Conservation (phyloP, 2,113 vertebrate species). For the Indicator indicator region DNA sequence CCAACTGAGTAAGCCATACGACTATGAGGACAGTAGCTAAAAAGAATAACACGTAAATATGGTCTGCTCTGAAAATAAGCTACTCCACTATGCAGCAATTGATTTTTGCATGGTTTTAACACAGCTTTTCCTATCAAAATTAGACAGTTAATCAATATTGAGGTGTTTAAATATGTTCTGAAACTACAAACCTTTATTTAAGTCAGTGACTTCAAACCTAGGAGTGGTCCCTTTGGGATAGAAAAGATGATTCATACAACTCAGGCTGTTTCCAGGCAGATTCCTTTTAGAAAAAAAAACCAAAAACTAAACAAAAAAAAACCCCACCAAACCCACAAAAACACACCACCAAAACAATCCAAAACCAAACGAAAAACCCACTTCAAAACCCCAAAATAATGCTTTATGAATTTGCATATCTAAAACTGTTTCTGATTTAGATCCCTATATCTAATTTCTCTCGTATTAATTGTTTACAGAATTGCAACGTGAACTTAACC, state of each 20-base stretch:
- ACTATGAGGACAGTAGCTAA: neutral
- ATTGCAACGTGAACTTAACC: neutral
- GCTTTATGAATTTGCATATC: neutral
- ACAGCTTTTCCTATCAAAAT: slow-evolving; percentile 37
- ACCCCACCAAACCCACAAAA: neutral
- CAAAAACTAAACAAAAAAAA: neutral
- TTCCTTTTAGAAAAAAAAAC: neutral
- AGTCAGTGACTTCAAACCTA: slow-evolving; percentile 5
- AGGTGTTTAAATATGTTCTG: slow-evolving; percentile 23
- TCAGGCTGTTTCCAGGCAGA: neutral
- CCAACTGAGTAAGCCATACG: neutral
- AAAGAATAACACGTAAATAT: neutral
- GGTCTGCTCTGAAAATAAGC: slow-evolving; percentile 23
- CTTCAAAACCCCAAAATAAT: neutral
- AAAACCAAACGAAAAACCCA: neutral
- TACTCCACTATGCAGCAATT: neutral
- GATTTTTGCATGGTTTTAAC: slow-evolving; percentile 33
- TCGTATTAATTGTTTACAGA: neutral
- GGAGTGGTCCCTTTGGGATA: neutral
- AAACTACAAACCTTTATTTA: slow-evolving; percentile 22
- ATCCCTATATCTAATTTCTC: neutral
- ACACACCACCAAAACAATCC: neutral
- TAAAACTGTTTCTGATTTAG: neutral
- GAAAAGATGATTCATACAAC: neutral
- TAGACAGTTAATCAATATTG: slow-evolving; percentile 52